A percentile compares a stretch with the other conserved stretches of the same genome.
Conservation (phyloP, 2,888 invertebrate species). For the Bembecia ichneumoniformis region DNA sequence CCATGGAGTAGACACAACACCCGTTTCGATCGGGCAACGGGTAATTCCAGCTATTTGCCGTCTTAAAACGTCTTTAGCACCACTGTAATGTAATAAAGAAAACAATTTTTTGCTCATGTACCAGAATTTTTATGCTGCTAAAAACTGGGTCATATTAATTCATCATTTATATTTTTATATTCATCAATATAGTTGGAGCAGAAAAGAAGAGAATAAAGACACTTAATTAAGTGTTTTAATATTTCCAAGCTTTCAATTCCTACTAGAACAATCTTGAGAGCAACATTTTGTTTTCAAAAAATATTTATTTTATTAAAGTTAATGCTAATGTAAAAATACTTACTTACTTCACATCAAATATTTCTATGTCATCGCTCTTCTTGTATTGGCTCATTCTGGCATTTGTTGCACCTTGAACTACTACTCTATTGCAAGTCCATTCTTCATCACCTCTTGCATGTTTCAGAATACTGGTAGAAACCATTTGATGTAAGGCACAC, state of each 20-base stretch:
- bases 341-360: conserved; percentile 16
- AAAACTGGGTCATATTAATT: no score
- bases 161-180: not conserved
- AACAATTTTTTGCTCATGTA: not conserved
- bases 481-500: conserved; percentile 78
- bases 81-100: conserved; percentile 9
- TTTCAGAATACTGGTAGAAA: conserved; percentile 73
- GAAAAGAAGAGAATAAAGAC: no score
- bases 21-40: conserved; percentile 75
- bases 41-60: conserved; percentile 32
- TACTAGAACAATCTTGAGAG: no score
- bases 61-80: conserved; percentile 8
- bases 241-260: no score
- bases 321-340: conserved; percentile 4
- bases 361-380: conserved; percentile 11
- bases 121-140: not conserved
- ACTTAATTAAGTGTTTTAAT: no score
- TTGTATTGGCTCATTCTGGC: conserved; percentile 6
- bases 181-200: no score
- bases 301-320: no score
- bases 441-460: conserved; percentile 71
- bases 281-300: no score
- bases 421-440: conserved; percentile 12
- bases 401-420: conserved; percentile 3
- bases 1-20: conserved; percentile 75